Conservation (phyloP, 2,888 invertebrate species). For the Dendrolimus pini region DNA sequence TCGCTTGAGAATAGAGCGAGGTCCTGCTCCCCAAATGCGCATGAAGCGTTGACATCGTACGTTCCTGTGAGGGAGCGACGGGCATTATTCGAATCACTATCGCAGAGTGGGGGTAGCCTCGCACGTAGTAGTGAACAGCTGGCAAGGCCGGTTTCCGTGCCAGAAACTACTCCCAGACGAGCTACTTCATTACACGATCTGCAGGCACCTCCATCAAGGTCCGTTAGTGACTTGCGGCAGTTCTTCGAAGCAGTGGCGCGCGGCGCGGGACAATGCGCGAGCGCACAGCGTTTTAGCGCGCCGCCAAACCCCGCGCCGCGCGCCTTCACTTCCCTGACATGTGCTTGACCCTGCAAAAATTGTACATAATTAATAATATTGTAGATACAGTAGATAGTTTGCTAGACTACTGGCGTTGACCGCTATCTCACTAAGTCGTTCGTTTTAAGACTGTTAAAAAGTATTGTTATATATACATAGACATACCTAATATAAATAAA, state of each 20-base stretch:
- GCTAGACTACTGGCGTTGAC: slow-evolving; percentile 42
- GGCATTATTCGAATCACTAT: slow-evolving; percentile 82
- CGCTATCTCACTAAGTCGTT: slow-evolving; percentile 70
- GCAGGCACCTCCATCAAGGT: slow-evolving; percentile 69
- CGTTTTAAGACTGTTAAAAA: slow-evolving; percentile 74
- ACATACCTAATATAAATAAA: slow-evolving; percentile 69
- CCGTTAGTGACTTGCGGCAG: slow-evolving; percentile 82
- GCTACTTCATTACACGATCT: slow-evolving; percentile 82
- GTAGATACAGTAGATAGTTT: slow-evolving; percentile 42
- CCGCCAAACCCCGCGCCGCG: slow-evolving; percentile 52
- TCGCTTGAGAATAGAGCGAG: slow-evolving; percentile 59
- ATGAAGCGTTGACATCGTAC: slow-evolving; percentile 75
- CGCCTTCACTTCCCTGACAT: slow-evolving; percentile 57
- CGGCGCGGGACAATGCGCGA: slow-evolving; percentile 46
- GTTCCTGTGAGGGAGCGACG: slow-evolving; percentile 84
- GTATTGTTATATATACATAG: slow-evolving; percentile 57
- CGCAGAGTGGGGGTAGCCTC: slow-evolving; percentile 77
- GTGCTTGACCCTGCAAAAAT: slow-evolving; percentile 39
- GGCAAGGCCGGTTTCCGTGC: slow-evolving; percentile 44
- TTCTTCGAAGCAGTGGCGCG: slow-evolving; percentile 80
- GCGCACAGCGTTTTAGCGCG: slow-evolving; percentile 48
- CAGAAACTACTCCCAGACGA: slow-evolving; percentile 72
- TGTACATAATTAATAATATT: slow-evolving; percentile 44
- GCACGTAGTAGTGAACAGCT: slow-evolving; percentile 81
- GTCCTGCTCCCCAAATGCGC: slow-evolving; percentile 66